Percentiles rank a stretch among this genome's conserved stretches.
Evolutionary conservation across 2,113 vertebrate species (phyloP).

Genomic region (Prunella fulvescens): DNA sequence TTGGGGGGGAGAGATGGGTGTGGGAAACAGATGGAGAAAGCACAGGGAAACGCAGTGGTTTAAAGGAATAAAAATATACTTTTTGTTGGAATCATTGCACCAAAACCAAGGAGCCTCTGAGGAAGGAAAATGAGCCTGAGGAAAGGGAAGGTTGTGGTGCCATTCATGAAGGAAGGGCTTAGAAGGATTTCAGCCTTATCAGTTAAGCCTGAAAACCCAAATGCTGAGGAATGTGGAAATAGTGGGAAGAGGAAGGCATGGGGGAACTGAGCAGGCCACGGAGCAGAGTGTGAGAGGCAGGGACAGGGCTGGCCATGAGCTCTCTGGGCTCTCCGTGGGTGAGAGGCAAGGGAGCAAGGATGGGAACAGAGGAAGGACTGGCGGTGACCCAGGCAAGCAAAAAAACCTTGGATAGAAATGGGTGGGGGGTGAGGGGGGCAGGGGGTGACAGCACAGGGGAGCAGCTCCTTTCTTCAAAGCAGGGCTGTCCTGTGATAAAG

Average conservation of each 20-base stretch:
- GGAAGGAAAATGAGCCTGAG: background rate
- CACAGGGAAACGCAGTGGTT: background rate
- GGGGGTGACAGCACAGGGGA: background rate
- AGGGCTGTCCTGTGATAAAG: background rate
- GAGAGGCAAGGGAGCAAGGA: background rate
- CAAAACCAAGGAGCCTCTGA: background rate
- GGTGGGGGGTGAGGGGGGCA: background rate
- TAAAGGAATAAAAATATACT: background rate
- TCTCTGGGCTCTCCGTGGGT: accelerated
- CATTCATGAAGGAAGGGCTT: background rate
- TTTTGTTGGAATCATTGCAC: background rate
- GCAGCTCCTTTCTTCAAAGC: background rate
- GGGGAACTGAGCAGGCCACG: background rate
- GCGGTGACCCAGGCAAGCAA: background rate
- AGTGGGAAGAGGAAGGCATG: background rate
- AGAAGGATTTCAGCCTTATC: background rate
- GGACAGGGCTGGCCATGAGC: background rate
- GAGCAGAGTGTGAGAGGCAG: background rate
- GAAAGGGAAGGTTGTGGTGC: background rate
- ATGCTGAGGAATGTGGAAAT: background rate
- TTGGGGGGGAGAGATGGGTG: background rate
- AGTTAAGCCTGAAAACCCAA: background rate
- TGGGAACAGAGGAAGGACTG: background rate
- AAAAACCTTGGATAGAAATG: background rate
- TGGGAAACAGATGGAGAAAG: background rate